Percentiles rank a stretch among this genome's conserved stretches.
phyloP scores from a whole-genome alignment of 2,113 vertebrate genomes.

The Chinchilla lanigera region DNA sequence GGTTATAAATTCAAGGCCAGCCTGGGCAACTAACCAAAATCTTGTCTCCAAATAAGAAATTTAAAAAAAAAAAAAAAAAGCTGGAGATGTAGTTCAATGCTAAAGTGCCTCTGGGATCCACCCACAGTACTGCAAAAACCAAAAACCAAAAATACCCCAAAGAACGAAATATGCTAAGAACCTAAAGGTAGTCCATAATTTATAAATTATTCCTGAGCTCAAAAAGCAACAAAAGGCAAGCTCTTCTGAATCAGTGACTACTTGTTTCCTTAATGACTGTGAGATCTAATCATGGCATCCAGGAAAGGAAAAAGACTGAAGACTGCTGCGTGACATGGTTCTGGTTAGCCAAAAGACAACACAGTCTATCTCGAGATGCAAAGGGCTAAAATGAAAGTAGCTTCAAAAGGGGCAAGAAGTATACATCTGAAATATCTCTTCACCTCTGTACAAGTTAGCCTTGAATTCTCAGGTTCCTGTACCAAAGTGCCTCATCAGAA shows the following conservation, averaged over 20 bases:
- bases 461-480: neutral
- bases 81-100: neutral
- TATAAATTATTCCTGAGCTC: constrained; percentile 30
- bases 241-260: neutral
- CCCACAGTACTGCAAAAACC: neutral
- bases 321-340: neutral
- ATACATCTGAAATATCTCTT: neutral
- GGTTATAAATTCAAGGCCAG: neutral
- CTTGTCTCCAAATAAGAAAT: neutral
- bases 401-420: neutral
- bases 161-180: constrained; percentile 5
- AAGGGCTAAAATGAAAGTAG: neutral
- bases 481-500: constrained; percentile 1
- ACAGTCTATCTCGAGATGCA: neutral
- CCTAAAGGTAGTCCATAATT: neutral
- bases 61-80: neutral
- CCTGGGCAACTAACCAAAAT: neutral
- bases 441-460: neutral
- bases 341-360: neutral
- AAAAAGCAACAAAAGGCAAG: constrained; percentile 5
- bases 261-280: neutral
- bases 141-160: neutral
- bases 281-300: neutral
- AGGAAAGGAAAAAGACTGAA: constrained; percentile 43
- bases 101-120: neutral